phyloP scores from a whole-genome alignment of 1,140 invertebrate genomes.

The Drosophila jambulina region DNA sequence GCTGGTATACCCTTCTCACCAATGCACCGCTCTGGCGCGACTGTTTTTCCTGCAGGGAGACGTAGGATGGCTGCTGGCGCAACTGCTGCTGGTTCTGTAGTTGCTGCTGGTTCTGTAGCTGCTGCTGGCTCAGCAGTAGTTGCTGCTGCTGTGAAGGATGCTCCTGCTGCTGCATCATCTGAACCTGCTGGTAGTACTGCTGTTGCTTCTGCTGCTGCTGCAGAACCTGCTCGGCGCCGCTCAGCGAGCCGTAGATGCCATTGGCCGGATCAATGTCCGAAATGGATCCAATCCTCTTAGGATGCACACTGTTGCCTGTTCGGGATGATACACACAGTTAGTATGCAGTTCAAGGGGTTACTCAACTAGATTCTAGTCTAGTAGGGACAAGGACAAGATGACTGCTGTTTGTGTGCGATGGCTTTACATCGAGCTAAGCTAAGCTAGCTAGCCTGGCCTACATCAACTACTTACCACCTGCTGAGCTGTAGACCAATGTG shows the following conservation, averaged over 20 bases:
- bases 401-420: slow-evolving; percentile 10
- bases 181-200: slow-evolving; percentile 74
- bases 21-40: slow-evolving; percentile 54
- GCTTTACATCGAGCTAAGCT: slow-evolving; percentile 56
- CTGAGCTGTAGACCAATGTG: slow-evolving; percentile 94
- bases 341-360: neutral
- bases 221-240: slow-evolving; percentile 84
- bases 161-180: slow-evolving; percentile 72
- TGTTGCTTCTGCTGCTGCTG: slow-evolving; percentile 72
- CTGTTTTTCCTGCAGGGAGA: slow-evolving; percentile 60
- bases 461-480: slow-evolving; percentile 60
- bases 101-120: slow-evolving; percentile 45
- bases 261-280: slow-evolving; percentile 98
- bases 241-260: slow-evolving; percentile 93
- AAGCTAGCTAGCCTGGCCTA: slow-evolving; percentile 57
- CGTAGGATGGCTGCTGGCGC: slow-evolving; percentile 63
- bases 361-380: neutral
- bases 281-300: slow-evolving; percentile 94
- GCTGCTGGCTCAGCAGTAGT: slow-evolving; percentile 42
- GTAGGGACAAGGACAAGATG: slow-evolving; percentile 70
- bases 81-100: slow-evolving; percentile 66
- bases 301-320: slow-evolving; percentile 83
- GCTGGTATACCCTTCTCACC: slow-evolving; percentile 29
- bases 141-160: slow-evolving; percentile 72
- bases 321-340: neutral